Evolutionary conservation across 2,113 vertebrate species (phyloP), one percentile per base, ranked within the genome.

Genomic region (Bubo scandiacus): DNA sequence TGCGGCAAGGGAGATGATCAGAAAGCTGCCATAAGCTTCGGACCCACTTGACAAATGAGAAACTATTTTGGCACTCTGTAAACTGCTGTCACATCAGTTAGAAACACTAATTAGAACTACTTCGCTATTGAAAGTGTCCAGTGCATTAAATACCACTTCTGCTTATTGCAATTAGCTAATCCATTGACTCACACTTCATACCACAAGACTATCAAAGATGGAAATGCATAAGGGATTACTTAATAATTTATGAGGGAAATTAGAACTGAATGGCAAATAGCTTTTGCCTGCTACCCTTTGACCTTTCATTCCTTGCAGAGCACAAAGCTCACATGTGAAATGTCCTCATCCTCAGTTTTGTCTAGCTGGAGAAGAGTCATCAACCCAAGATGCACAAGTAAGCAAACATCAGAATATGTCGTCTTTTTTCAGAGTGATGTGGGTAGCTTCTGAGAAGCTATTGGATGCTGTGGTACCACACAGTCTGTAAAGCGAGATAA

Each of bases 161-260:
- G 98, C 98, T 98, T 98, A 98, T 98, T 98, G 98, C 98, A 99
- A 99, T 99, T 99, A 99, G 98, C 98, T 98, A 97, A 97, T 93
- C 98, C 98, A 98, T 99, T 98, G 99, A 98, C 98, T 98, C 98
- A 98, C 98, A 97, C 98, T 99, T 98, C 96, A 96, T 97, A 98
- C 96, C 97, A 87, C 97, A 96, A 97, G 96, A 96, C 97, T 98
- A 97, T 98, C 98, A 98, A 97, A 97, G 98, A 98, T 98, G 98
- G 98, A 98, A 98, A 98, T 97, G 96, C 98, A 97, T 97, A 94
- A 92, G 92, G 93, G 96, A 85, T 97, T 92, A 80, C 92, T 98
- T 96, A 98, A 99, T 99, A 98, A 99, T 99, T 98, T 98, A 99
- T 99, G 97, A 98, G 90, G 58, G 88, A 98, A 98, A 98, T 98